Conservation (phyloP, 2,113 vertebrate species). For the Ceyx cyanopectus region DNA sequence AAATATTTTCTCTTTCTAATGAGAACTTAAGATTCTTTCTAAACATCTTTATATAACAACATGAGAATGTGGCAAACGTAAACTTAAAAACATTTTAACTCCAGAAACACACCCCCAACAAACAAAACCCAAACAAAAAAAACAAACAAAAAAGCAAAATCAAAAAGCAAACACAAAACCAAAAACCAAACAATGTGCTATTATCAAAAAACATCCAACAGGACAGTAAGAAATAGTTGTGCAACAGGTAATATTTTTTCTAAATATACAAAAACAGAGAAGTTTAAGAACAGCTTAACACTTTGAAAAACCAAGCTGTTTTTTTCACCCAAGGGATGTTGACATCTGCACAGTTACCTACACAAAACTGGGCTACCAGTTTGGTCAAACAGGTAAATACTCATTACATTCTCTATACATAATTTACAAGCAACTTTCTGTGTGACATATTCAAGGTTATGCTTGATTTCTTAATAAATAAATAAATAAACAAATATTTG, state of each 20-base stretch:
- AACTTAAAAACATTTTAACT: conserved; percentile 35
- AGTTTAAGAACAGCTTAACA: neutral
- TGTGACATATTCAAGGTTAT: neutral
- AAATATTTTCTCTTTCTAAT: conserved; percentile 50
- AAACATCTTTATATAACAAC: conserved; percentile 20
- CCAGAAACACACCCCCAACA: neutral
- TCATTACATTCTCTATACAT: neutral
- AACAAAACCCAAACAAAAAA: neutral
- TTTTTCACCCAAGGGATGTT: neutral
- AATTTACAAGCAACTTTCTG: neutral
- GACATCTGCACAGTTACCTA: neutral
- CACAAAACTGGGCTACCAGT: neutral
- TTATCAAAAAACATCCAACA: neutral
- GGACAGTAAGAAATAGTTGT: neutral
- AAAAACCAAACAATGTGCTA: neutral
- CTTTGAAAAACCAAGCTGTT: neutral
- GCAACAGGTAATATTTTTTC: neutral
- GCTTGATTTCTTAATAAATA: neutral
- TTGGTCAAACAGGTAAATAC: neutral
- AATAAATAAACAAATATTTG: neutral
- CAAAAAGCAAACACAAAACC: no score
- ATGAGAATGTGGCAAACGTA: neutral
- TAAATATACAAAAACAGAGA: neutral
- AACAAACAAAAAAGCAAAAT: neutral
- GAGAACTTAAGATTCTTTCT: conserved; percentile 30